Conservation (phyloP, 1,140 invertebrate species). For the Stegodyphus mimosarum region DNA sequence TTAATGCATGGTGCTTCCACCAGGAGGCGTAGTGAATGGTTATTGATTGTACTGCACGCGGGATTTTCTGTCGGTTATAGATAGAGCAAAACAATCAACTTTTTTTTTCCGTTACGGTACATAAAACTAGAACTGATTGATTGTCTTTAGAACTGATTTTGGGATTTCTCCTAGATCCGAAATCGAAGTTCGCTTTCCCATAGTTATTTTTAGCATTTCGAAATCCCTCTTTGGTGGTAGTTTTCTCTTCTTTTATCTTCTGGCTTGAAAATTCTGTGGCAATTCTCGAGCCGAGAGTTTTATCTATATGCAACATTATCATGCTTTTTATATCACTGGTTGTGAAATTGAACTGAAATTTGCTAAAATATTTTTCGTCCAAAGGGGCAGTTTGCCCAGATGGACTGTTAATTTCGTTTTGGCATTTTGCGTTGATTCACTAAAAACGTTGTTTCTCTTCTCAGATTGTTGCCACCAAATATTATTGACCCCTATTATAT, state of each 20-base stretch:
- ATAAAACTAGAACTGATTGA: constrained; percentile 28
- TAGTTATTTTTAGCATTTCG: too few relatives aligned
- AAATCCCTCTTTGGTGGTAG: background rate
- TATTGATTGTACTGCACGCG: constrained; percentile 16
- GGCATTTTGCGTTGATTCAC: too few relatives aligned
- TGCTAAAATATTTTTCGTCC: too few relatives aligned
- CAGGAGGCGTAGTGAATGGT: background rate
- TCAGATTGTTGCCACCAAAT: too few relatives aligned
- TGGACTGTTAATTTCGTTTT: too few relatives aligned
- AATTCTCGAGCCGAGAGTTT: background rate
- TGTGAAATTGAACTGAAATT: too few relatives aligned
- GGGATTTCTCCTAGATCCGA: constrained; percentile 16
- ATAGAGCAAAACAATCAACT: constrained; percentile 38
- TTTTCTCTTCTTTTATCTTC: constrained; percentile 17
- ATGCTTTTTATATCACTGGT: too few relatives aligned
- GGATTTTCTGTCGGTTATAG: constrained; percentile 32
- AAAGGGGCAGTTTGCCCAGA: too few relatives aligned
- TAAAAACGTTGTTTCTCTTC: too few relatives aligned
- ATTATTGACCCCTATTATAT: too few relatives aligned
- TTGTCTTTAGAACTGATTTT: constrained; percentile 31
- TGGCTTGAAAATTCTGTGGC: constrained; percentile 4
- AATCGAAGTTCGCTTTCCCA: background rate
- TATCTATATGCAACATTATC: too few relatives aligned
- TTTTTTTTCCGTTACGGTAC: background rate
- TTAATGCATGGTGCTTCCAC: constrained; percentile 10